A percentile compares a stretch with the other conserved stretches of the same genome.
These are phyloP conservation scores for Telmatochromis bifrenatus DNA, from an alignment of 2,113 vertebrate species.

Conservation along the genomic window DNA sequence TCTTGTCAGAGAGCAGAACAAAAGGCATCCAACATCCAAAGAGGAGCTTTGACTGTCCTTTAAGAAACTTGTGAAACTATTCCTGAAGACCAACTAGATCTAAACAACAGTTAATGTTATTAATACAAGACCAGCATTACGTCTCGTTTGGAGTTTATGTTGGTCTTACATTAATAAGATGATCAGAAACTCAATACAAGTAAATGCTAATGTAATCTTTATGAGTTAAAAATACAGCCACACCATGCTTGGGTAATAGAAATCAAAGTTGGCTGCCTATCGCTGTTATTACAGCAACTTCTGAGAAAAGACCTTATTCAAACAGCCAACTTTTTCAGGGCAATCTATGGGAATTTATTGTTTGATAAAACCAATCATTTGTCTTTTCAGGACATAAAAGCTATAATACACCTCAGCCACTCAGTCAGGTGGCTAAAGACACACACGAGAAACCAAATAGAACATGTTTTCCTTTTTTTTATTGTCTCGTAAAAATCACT, in stretches of 20 bases:
- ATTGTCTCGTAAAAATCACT: slow-evolving; percentile 61
- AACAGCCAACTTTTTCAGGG: not conserved
- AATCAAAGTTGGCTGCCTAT: not conserved
- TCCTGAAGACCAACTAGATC: not conserved
- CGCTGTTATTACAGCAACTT: not conserved
- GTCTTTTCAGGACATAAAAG: not conserved
- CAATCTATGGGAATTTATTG: not conserved
- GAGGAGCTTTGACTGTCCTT: not conserved
- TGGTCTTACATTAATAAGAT: not conserved
- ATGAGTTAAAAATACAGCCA: not conserved
- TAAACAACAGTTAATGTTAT: not conserved
- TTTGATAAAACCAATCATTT: not conserved
- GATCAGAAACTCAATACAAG: not conserved
- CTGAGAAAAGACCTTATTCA: not conserved
- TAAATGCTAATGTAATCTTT: not conserved
- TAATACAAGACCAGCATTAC: not conserved
- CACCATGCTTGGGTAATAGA: not conserved
- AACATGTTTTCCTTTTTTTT: slow-evolving; percentile 34
- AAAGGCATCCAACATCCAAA: not conserved
- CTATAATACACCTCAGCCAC: not conserved
- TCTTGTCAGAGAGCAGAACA: not conserved
- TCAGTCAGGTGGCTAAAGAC: slow-evolving; percentile 1
- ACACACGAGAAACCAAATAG: slow-evolving; percentile 13
- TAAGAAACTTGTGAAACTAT: not conserved
- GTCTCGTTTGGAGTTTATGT: not conserved